Evolutionary conservation across 2,888 invertebrate genomes (phyloP).

Genomic region (Epistrophe eligans): DNA sequence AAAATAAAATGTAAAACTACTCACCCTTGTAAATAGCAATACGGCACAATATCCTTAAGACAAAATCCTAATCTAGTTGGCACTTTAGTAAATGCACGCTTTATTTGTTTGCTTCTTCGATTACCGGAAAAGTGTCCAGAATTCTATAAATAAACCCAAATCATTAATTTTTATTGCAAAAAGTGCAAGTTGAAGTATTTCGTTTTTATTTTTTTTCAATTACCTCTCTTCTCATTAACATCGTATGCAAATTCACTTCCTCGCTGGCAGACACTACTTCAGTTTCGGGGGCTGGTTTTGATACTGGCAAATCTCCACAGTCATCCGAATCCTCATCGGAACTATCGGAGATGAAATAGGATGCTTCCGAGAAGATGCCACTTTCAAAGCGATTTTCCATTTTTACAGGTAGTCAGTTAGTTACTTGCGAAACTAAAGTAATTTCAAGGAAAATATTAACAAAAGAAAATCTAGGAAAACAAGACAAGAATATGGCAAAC

Average conservation of each 20-base stretch:
- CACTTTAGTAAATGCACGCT: conserved; percentile 85
- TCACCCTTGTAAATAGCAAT: conserved; percentile 84
- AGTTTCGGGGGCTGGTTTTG: conserved; percentile 39
- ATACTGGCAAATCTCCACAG: conserved; percentile 40
- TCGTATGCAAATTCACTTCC: conserved; percentile 79
- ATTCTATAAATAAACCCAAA: conserved; percentile 82
- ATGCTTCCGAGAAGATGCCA: conserved; percentile 77
- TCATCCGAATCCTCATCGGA: conserved; percentile 79
- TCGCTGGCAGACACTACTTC: conserved; percentile 18
- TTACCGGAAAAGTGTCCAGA: conserved; percentile 85
- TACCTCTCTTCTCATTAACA: conserved; percentile 81
- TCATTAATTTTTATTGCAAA: conserved; percentile 21
- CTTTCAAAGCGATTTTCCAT: conserved; percentile 75
- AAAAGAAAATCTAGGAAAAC: background rate
- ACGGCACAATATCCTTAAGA: conserved; percentile 87
- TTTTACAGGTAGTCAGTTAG: conserved; percentile 42
- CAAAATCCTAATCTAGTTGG: conserved; percentile 86
- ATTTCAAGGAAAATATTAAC: background rate
- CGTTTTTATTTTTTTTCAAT: background rate
- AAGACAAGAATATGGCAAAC: conserved; percentile 3
- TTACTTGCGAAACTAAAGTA: conserved; percentile 37
- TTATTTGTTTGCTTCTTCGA: conserved; percentile 84
- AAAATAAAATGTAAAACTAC: conserved; percentile 19
- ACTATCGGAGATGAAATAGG: conserved; percentile 79
- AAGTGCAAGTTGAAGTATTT: background rate